These are phyloP conservation scores for Trichomalopsis sarcophagae DNA, from an alignment of 1,140 invertebrate species.

Conservation along the genomic window DNA sequence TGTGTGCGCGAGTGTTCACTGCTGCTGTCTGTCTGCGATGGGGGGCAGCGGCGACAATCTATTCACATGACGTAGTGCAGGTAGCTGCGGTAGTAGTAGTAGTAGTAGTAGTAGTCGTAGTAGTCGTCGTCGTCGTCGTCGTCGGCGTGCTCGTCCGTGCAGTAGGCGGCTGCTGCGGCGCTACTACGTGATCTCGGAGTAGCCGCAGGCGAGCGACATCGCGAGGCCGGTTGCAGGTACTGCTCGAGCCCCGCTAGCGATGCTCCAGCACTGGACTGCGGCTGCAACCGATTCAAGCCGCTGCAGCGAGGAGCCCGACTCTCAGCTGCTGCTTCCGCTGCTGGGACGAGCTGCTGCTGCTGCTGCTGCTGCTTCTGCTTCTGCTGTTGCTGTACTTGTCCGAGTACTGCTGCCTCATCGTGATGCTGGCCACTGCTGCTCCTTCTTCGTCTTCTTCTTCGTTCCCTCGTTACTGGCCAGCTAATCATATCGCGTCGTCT, in stretches of 20 bases:
- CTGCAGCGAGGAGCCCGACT: too few species aligned
- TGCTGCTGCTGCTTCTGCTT: neutral
- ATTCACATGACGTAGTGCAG: neutral
- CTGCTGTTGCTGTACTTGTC: too few species aligned
- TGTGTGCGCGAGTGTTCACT: neutral
- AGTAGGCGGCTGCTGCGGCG: conserved; percentile 51
- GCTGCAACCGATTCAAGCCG: neutral
- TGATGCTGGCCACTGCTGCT: too few species aligned
- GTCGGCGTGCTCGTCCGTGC: conserved; percentile 18
- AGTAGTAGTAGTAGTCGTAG: neutral
- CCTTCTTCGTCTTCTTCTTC: too few species aligned
- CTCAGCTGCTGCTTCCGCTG: neutral
- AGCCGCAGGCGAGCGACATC: conserved; percentile 49
- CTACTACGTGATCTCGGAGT: conserved; percentile 49
- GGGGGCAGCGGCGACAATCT: neutral
- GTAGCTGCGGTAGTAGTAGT: too few species aligned
- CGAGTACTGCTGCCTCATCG: too few species aligned
- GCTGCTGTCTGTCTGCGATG: conserved; percentile 42
- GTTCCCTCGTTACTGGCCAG: too few species aligned
- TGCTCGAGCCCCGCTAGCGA: conserved; percentile 54
- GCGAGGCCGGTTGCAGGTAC: conserved; percentile 43
- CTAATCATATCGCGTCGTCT: neutral
- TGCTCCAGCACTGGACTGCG: neutral
- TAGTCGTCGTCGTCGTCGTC: conserved; percentile 5
- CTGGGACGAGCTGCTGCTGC: neutral